phyloP scores from a whole-genome alignment of 2,113 vertebrate genomes.

The Pluvialis apricaria region DNA sequence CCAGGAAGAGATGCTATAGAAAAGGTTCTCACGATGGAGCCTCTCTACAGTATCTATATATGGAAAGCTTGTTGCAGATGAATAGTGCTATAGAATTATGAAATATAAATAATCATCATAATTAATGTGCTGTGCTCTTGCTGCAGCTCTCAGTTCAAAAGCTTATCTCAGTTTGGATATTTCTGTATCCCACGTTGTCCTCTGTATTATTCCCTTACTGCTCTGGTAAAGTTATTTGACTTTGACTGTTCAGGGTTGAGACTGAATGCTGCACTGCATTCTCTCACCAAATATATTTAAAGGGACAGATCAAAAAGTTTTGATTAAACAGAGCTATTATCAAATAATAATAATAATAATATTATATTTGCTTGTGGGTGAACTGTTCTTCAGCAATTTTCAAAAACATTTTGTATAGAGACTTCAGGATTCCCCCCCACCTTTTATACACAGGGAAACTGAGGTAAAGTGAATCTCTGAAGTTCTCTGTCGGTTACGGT shows the following conservation, averaged over 20 bases:
- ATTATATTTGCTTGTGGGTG: not conserved
- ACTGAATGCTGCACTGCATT: not conserved
- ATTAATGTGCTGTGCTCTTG: not conserved
- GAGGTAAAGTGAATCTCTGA: not conserved
- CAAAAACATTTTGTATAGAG: accelerated
- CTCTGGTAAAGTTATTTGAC: not conserved
- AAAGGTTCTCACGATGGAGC: not conserved
- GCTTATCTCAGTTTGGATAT: not conserved
- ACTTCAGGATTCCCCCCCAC: accelerated
- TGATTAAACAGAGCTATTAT: not conserved
- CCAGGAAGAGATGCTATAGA: not conserved
- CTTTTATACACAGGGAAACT: not conserved
- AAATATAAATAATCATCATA: slow-evolving; percentile 30
- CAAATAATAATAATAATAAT: not conserved
- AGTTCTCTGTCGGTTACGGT: not conserved
- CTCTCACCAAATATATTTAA: not conserved
- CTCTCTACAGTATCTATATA: not conserved
- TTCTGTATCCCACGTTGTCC: not conserved
- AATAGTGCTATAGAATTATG: not conserved
- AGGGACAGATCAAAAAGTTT: not conserved
- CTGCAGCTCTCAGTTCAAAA: slow-evolving; percentile 3
- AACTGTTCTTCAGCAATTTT: not conserved
- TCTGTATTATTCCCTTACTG: not conserved
- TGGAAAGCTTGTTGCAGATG: not conserved
- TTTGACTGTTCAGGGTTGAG: not conserved